A percentile compares a stretch with the other conserved stretches of the same genome.
These are phyloP conservation scores for Caenorhabditis tropicalis DNA, from an alignment of 1,140 invertebrate genomes.

Conservation along the genomic window DNA sequence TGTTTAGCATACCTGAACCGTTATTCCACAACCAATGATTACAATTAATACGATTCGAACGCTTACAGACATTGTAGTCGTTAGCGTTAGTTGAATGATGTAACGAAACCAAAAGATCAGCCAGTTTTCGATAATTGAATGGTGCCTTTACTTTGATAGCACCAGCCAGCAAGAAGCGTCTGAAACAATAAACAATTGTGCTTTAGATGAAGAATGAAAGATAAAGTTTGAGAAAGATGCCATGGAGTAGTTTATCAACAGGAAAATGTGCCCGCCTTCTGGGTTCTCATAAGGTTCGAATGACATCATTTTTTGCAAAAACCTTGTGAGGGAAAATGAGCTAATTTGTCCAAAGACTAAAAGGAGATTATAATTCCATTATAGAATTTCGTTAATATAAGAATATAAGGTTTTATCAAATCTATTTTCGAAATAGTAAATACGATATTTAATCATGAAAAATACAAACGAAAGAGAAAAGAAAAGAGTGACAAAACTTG, in stretches of 20 bases:
- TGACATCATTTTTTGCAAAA: conserved; percentile 14
- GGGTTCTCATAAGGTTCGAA: background rate
- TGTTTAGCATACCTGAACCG: conserved; percentile 28
- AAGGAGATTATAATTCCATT: too few relatives aligned
- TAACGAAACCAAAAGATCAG: conserved; percentile 1
- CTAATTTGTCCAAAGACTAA: background rate
- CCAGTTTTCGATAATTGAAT: background rate
- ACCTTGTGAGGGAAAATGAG: background rate
- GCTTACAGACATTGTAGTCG: conserved; percentile 19
- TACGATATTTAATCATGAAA: too few relatives aligned
- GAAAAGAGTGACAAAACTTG: background rate
- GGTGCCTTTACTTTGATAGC: background rate
- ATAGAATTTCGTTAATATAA: too few relatives aligned
- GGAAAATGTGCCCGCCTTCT: background rate
- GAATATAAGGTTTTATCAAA: too few relatives aligned
- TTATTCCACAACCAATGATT: conserved; percentile 48
- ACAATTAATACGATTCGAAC: conserved; percentile 45
- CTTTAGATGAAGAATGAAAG: background rate
- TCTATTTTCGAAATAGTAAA: too few relatives aligned
- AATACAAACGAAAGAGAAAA: background rate
- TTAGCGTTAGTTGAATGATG: background rate
- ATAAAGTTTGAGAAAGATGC: background rate
- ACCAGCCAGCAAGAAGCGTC: background rate
- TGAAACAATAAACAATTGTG: background rate
- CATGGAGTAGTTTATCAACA: background rate